Base-by-base conservation (phyloP, 2,888 invertebrate genomes). In the Coronaproctus castanopsis region DNA sequence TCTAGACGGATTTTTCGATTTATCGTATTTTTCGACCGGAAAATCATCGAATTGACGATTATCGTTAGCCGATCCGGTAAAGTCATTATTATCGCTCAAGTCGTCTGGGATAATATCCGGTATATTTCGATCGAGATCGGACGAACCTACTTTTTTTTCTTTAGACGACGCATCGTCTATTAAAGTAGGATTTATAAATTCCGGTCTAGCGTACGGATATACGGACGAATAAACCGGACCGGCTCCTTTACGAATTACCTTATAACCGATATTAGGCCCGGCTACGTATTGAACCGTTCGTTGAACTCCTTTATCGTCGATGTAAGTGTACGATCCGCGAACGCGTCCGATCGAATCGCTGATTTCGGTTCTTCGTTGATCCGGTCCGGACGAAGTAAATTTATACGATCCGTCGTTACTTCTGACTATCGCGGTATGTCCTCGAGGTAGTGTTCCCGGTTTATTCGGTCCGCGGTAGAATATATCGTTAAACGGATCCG, bases 301-400 rank as follows among this genome's bases (percentile, higher is more conserved):
- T 69, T 85, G 84, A 23, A 83, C 79, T 1, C 85, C 85, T 72
- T 85, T 84, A 67, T 85, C 85, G 65, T 85, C 85, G 20, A 85
- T 71, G 69, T 83, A 86, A 0, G 85, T 83, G 73, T 85, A 85
- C 0, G 84, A 83, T 36, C 85, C 86, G 64, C 83, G 73, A 1
- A 85, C 83, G 64, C 85, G 78, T 19, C 84, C 84, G 59, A 78
- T 78, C 0, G 83, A 75, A 63, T 83, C 84, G 63, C 83, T 83
- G 64, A 80, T 79, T 71, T 86, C 85, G 0, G 83, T 80, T 61
- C 85, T 73, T 64, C 84, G 76, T 68, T 85, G 85, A 68, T 85
- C 85, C 0, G 85, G 85, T 1, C 84, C 85, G 5, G 83, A 80
- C 36, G 84, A 80, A 51, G 63, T 62, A 50, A 70, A 80, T 78